These are phyloP conservation scores for Scopus umbretta DNA, from an alignment of 2,113 vertebrate species.

Conservation along the genomic window DNA sequence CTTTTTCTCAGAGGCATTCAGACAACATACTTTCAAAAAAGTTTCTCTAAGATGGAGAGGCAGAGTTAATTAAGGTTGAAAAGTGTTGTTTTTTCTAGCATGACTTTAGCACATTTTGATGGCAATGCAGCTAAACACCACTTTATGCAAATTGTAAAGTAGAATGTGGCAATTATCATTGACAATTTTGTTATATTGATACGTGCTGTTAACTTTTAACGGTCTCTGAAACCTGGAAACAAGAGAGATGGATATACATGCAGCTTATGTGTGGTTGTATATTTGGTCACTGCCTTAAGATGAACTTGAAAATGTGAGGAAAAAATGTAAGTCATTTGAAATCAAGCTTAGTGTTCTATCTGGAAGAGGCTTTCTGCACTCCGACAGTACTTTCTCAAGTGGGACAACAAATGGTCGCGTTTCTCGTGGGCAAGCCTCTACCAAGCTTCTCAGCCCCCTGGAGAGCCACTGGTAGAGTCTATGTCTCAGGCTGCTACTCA, in stretches of 20 bases:
- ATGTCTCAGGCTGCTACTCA: background rate
- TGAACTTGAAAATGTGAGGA: background rate
- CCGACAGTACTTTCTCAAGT: background rate
- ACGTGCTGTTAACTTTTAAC: background rate
- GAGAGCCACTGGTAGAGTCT: background rate
- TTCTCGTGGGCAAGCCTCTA: background rate
- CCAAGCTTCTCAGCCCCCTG: background rate
- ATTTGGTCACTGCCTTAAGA: background rate
- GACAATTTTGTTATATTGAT: background rate
- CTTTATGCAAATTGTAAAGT: background rate
- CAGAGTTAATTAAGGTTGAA: background rate
- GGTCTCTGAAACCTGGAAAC: background rate
- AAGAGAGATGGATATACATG: background rate
- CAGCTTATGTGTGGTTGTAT: background rate
- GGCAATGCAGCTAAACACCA: background rate
- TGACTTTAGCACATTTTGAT: background rate
- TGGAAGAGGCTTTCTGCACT: background rate
- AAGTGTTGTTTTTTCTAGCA: background rate
- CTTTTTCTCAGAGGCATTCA: background rate
- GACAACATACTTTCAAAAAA: conserved; percentile 3
- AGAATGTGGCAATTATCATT: background rate
- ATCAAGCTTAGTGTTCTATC: background rate
- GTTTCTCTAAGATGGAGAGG: background rate
- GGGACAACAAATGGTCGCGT: background rate
- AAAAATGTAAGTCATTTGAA: background rate